Conservation (phyloP, 2,113 vertebrate genomes). For the Lates calcarifer region DNA sequence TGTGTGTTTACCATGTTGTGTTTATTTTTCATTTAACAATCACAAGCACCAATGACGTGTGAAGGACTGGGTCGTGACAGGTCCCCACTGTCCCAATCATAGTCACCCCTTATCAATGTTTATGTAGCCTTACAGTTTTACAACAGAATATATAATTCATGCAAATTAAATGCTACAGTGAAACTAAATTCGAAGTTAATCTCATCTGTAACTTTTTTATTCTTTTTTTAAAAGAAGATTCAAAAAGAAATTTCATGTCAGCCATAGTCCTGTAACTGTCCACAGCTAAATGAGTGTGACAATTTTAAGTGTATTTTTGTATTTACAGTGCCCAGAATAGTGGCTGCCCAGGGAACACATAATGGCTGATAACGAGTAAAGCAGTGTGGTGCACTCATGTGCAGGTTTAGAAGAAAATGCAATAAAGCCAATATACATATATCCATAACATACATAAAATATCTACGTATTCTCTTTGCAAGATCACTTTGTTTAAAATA, state of each 20-base stretch:
- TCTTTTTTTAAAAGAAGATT: neutral
- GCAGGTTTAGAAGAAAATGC: neutral
- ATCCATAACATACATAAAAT: neutral
- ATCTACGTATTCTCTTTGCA: neutral
- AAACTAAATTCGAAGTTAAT: conserved; percentile 2
- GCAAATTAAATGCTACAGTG: neutral
- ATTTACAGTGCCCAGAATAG: conserved; percentile 7
- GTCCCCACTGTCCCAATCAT: conserved; percentile 10
- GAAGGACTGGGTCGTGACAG: conserved; percentile 45
- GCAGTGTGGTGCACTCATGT: conserved; percentile 5
- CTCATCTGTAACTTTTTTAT: neutral
- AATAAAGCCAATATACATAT: neutral
- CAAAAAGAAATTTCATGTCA: neutral
- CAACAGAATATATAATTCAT: neutral
- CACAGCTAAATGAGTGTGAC: conserved; percentile 11
- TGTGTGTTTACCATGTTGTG: conserved; percentile 22
- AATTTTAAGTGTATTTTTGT: conserved; percentile 2
- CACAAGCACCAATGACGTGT: conserved; percentile 45
- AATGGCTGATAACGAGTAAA: conserved; percentile 36
- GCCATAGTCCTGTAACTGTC: conserved; percentile 24
- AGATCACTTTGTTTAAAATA: conserved; percentile 6
- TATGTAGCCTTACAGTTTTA: neutral
- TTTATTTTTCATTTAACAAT: conserved; percentile 59
- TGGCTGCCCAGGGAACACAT: conserved; percentile 12
- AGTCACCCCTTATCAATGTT: conserved; percentile 11